phyloP scores from a whole-genome alignment of 2,113 vertebrate species.

The Gadus macrocephalus region DNA sequence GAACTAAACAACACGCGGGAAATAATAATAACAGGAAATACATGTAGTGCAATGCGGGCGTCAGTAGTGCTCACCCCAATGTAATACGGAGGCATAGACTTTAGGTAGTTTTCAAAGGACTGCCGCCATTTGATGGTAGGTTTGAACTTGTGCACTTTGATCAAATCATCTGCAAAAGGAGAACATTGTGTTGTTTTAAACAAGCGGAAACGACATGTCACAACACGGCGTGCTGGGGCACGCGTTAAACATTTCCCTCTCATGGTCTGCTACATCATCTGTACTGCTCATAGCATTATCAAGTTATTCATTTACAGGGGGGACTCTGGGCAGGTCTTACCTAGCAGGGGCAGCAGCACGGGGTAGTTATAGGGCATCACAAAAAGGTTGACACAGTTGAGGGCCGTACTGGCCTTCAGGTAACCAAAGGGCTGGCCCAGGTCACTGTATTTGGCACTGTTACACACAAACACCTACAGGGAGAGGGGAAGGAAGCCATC shows the following conservation, averaged over 20 bases:
- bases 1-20: background rate
- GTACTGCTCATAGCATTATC: too few relatives aligned
- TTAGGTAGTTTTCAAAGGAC: conserved; percentile 96
- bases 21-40: background rate
- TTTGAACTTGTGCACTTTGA: conserved; percentile 97
- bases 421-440: conserved; percentile 95
- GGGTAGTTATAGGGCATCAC: conserved; percentile 99
- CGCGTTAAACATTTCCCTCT: too few relatives aligned
- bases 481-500: background rate
- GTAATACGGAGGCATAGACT: conserved; percentile 97
- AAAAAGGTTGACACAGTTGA: conserved; percentile 96
- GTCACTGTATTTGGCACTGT: conserved; percentile 97
- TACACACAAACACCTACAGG: conserved; percentile 90
- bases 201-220: too few relatives aligned
- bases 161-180: conserved; percentile 83
- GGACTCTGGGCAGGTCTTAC: conserved; percentile 60
- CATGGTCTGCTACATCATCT: too few relatives aligned
- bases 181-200: background rate
- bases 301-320: too few relatives aligned
- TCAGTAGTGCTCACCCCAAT: conserved; percentile 80
- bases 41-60: background rate
- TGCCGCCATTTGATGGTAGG: conserved; percentile 94
- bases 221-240: too few relatives aligned
- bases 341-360: conserved; percentile 90
- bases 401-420: conserved; percentile 94